Percentiles rank a stretch among this genome's conserved stretches.
Evolutionary conservation across 2,888 invertebrate species (phyloP).

Genomic region (Odontocerum albicorne): DNA sequence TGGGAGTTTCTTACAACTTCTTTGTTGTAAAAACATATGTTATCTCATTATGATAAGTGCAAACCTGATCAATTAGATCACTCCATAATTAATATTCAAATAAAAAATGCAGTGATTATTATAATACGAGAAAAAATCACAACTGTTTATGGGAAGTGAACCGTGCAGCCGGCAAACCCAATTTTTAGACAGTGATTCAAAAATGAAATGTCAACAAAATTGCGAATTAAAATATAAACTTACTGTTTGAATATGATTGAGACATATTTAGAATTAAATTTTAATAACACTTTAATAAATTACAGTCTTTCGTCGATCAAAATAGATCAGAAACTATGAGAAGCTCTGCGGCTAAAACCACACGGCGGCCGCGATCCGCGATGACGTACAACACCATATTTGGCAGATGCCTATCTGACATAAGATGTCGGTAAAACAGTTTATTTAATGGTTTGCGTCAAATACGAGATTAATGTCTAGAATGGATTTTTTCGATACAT

Average conservation of each 20-base stretch:
- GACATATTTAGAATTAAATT: constrained; percentile 21
- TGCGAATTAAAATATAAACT: constrained; percentile 13
- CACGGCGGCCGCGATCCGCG: constrained; percentile 11
- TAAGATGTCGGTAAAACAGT: constrained; percentile 24
- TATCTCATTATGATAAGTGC: no score
- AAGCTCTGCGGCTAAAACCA: constrained; percentile 19
- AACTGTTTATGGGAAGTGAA: constrained; percentile 25
- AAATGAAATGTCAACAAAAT: neutral
- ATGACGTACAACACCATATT: constrained; percentile 31
- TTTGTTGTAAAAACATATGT: no score
- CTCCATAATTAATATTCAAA: constrained; percentile 4
- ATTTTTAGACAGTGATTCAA: no score
- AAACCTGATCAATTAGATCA: no score
- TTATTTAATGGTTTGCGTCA: neutral
- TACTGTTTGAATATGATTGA: constrained; percentile 29
- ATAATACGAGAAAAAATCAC: constrained; percentile 11
- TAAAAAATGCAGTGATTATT: constrained; percentile 5
- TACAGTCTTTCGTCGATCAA: constrained; percentile 17
- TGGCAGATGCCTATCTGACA: constrained; percentile 31
- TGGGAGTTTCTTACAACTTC: no score
- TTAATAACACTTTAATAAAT: constrained; percentile 7
- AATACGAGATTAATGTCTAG: neutral
- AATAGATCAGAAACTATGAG: constrained; percentile 23
- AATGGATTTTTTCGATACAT: no score
- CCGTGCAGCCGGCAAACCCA: constrained; percentile 31